phyloP scores from a whole-genome alignment of 2,888 invertebrate genomes.

The Plemyria rubiginata region DNA sequence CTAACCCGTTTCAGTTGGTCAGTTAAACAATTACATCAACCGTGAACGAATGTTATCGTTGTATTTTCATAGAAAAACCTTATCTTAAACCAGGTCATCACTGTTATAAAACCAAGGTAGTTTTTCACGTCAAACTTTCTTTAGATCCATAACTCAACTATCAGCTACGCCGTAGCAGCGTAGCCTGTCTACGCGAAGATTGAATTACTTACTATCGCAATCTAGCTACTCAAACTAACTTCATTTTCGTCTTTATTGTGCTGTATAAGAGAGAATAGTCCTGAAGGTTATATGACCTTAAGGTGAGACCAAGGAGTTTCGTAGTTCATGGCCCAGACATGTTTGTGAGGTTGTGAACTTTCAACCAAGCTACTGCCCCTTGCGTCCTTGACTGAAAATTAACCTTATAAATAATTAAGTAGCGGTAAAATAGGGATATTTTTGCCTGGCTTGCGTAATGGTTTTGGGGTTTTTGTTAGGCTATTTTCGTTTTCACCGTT shows the following conservation, averaged over 20 bases:
- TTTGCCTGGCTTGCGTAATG: conserved; percentile 12
- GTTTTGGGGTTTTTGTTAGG: conserved; percentile 13
- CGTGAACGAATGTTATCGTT: no score
- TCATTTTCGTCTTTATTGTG: conserved; percentile 21
- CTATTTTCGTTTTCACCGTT: conserved; percentile 19
- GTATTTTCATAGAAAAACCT: no score
- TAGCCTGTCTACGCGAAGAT: conserved; percentile 29
- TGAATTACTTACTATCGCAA: conserved; percentile 18
- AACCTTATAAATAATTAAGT: conserved; percentile 22
- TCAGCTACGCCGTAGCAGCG: conserved; percentile 28
- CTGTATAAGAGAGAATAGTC: conserved; percentile 18
- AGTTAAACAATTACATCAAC: no score
- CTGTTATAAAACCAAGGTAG: no score
- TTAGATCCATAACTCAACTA: not conserved
- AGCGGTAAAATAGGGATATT: conserved; percentile 11
- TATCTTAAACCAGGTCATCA: no score
- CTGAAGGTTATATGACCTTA: conserved; percentile 30
- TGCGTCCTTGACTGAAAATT: conserved; percentile 26
- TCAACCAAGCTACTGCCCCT: conserved; percentile 13
- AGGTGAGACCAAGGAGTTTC: conserved; percentile 52
- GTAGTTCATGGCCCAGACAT: conserved; percentile 55
- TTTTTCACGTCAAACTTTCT: no score
- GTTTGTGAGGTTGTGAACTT: conserved; percentile 38
- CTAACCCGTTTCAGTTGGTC: no score
- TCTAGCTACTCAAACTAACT: conserved; percentile 21